Evolutionary conservation across 2,113 vertebrate genomes (phyloP).

Genomic region (Pseudopipra pipra): DNA sequence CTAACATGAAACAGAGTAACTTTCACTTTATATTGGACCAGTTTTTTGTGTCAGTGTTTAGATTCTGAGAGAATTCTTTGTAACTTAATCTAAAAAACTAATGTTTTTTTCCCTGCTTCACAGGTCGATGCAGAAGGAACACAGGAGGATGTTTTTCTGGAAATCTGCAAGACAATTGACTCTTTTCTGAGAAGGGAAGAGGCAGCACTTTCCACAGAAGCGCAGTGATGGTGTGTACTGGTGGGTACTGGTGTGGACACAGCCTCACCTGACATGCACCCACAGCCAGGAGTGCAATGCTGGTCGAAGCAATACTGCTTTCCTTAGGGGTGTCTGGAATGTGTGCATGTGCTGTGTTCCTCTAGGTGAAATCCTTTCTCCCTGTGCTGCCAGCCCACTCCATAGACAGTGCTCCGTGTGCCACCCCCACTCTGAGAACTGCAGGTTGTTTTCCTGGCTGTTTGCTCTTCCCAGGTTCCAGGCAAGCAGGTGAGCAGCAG

Average conservation of each 20-base stretch:
- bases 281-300: neutral
- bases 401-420: neutral
- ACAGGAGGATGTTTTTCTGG: constrained; percentile 86
- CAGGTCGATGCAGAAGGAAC: constrained; percentile 89
- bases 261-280: neutral
- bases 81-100: neutral
- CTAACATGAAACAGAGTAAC: neutral
- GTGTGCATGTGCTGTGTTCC: constrained; percentile 45
- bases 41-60: neutral
- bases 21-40: neutral
- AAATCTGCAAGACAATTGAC: constrained; percentile 84
- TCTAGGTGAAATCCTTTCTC: neutral
- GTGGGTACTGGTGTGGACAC: neutral
- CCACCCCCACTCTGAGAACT: neutral
- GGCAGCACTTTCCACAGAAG: constrained; percentile 7
- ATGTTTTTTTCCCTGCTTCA: neutral
- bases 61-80: neutral
- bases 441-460: neutral
- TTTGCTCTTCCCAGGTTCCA: neutral
- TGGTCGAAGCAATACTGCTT: constrained; percentile 46
- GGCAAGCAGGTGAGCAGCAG: constrained; percentile 19
- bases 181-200: constrained; percentile 70
- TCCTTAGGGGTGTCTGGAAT: constrained; percentile 26
- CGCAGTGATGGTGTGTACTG: neutral
- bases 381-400: neutral